phyloP scores from a whole-genome alignment of 2,888 invertebrate genomes.

The Euzetes globulus region DNA sequence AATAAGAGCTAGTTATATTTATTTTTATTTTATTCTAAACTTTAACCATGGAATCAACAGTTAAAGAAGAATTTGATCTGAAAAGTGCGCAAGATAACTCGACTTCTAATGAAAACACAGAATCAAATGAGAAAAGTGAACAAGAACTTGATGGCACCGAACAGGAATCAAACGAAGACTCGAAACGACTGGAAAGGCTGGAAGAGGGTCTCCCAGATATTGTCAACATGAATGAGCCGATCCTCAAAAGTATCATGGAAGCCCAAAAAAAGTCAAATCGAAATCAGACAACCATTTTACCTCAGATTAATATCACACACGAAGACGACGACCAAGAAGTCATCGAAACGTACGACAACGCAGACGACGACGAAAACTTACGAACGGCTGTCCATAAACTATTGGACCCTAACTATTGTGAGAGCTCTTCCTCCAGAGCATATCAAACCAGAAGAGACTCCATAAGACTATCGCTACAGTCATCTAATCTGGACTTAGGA shows the following conservation, averaged over 20 bases:
- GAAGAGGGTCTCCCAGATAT: background rate
- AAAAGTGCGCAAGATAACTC: background rate
- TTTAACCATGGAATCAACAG: background rate
- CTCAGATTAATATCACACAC: background rate
- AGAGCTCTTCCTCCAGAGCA: background rate
- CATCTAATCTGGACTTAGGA: slow-evolving; percentile 4
- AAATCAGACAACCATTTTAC: background rate
- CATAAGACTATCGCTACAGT: background rate
- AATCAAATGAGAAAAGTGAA: background rate
- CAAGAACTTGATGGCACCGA: too few relatives aligned
- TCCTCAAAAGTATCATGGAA: background rate
- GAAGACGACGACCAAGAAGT: background rate
- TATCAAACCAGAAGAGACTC: background rate
- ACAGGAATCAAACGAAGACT: too few relatives aligned
- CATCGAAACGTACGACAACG: background rate
- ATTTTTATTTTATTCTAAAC: background rate
- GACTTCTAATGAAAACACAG: background rate
- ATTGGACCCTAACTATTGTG: background rate
- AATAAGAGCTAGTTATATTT: background rate
- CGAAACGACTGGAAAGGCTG: background rate
- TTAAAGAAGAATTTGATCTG: background rate
- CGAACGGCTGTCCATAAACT: background rate
- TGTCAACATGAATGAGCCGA: background rate
- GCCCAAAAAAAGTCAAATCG: too few relatives aligned
- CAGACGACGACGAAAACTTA: background rate